A percentile compares a stretch with the other conserved stretches of the same genome.
phyloP scores from a whole-genome alignment of 2,113 vertebrate genomes.

The Pipa parva region DNA sequence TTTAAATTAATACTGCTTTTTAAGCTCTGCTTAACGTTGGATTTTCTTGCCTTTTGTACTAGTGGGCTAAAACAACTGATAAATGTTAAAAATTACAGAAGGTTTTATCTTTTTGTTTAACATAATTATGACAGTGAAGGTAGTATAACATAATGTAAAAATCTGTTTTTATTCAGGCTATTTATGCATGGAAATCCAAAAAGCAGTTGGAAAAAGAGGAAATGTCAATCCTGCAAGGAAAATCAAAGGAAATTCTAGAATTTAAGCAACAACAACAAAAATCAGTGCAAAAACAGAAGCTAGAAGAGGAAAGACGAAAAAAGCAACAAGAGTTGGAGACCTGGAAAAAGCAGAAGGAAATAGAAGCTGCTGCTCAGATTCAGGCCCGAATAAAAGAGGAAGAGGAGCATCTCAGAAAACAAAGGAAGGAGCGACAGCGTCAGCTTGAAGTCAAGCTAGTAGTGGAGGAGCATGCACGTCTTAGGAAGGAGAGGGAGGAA shows the following conservation, averaged over 20 bases:
- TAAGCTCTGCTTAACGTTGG: too few relatives aligned
- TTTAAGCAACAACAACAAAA: slow-evolving; percentile 46
- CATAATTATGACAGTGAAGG: too few relatives aligned
- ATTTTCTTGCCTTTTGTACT: too few relatives aligned
- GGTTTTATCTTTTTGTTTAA: too few relatives aligned
- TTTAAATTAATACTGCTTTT: too few relatives aligned
- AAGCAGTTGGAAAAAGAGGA: slow-evolving; percentile 62
- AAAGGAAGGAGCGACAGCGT: slow-evolving; percentile 60
- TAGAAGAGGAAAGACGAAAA: slow-evolving; percentile 64
- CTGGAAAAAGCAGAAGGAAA: slow-evolving; percentile 71
- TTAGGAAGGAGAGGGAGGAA: slow-evolving; percentile 69
- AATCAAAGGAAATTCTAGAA: slow-evolving; percentile 49
- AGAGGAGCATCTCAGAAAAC: slow-evolving; percentile 57
- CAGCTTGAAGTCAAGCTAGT: slow-evolving; percentile 67
- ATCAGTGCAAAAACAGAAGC: slow-evolving; percentile 58
- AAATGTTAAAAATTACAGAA: too few relatives aligned
- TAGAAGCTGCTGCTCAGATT: slow-evolving; percentile 59
- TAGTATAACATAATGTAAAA: too few relatives aligned
- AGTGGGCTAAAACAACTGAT: too few relatives aligned
- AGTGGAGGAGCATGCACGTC: slow-evolving; percentile 61
- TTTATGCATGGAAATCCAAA: slow-evolving; percentile 77
- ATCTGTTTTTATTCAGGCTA: slow-evolving; percentile 62
- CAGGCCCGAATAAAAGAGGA: slow-evolving; percentile 62
- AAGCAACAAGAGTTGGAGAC: slow-evolving; percentile 56
- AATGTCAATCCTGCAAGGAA: slow-evolving; percentile 62